Evolutionary conservation across 2,797 vertebrate genomes (phyloP), one percentile per base, ranked within the genome.

Genomic region (Eupleurogrammus muticus): DNA sequence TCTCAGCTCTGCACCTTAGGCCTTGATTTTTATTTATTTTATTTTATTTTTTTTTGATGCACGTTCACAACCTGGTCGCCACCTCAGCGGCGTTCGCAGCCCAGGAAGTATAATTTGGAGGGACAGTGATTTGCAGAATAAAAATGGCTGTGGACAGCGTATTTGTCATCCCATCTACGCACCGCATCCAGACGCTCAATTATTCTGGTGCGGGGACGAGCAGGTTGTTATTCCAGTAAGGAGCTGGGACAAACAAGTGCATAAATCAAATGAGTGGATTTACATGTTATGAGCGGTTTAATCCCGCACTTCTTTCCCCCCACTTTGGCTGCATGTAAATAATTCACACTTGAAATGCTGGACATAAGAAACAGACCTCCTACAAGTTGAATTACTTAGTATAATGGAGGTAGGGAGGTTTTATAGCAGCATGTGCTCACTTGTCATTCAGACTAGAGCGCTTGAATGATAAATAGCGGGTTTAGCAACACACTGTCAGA

Each of bases 121-220:
- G 66, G 81, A 87, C 74, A 72, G 79, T 86, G 87, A 89, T 87
- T 75, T 73, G 77, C 69, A 40, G 73, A 58, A 73, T 69, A 38
- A 75, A 85, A 79, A 86, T 79, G 48, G 77, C 53, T 65, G 53
- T 11, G 9, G 80, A 88, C 79, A 84, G 78, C 38, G 4, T 81
- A 85, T 87, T 80, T 90, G 77, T 91, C 86, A 87, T 86, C 77
- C 32, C 64, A 19, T 82, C 71, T 72, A 55, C 47, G 67, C 58
- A 73, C 63, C 23, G 47, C 12, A 7, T 51, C 65, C 70, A 61
- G 50, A 67, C 58, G 66, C 82, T 89, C 63, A 83, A 72, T 87
- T 85, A 87, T 80, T 78, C 70, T 24, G 56, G 54, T 48, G 59
- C 49, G 46, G 58, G 23, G 42, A 67, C 11, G 46, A 53, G 53